A percentile compares a stretch with the other conserved stretches of the same genome.
Conservation (phyloP, 30 jellyfish, hydroid and myxozoan genomes). For the Pelagia noctiluca region DNA sequence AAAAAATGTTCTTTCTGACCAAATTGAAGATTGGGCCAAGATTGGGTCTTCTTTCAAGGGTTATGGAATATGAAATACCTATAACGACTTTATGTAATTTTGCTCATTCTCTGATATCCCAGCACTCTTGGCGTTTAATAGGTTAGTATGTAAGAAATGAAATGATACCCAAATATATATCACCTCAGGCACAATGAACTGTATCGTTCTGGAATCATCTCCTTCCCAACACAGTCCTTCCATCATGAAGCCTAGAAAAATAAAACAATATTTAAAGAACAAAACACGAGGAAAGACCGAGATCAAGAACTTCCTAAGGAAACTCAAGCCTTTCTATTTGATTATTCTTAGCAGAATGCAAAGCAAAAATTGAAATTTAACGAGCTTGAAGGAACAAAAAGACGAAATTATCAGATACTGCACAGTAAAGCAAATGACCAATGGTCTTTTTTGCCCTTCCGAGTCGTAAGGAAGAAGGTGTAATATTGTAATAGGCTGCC, state of each 20-base stretch:
- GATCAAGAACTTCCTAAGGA: not conserved
- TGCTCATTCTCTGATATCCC: not conserved
- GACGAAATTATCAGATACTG: too few species aligned
- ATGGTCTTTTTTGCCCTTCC: too few species aligned
- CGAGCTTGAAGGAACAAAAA: too few species aligned
- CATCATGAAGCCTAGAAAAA: conserved; percentile 91
- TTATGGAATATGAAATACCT: too few species aligned
- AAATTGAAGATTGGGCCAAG: too few species aligned
- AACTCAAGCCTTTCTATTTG: not conserved
- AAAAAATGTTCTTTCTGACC: too few species aligned
- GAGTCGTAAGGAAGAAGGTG: too few species aligned
- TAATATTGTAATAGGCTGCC: too few species aligned
- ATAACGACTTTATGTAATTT: not conserved
- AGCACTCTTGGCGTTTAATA: not conserved
- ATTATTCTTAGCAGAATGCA: not conserved
- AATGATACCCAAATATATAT: not conserved
- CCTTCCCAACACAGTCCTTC: conserved; percentile 98
- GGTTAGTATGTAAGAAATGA: not conserved
- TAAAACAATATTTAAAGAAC: not conserved
- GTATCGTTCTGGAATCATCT: conserved; percentile 87
- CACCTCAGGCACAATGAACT: conserved; percentile 97
- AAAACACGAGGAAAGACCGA: conserved; percentile 11
- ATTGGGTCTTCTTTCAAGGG: too few species aligned
- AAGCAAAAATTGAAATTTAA: not conserved
- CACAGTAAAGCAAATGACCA: too few species aligned